A percentile compares a stretch with the other conserved stretches of the same genome.
phyloP scores from a whole-genome alignment of 2,888 invertebrate species.

The Drosophila stalkeri region DNA sequence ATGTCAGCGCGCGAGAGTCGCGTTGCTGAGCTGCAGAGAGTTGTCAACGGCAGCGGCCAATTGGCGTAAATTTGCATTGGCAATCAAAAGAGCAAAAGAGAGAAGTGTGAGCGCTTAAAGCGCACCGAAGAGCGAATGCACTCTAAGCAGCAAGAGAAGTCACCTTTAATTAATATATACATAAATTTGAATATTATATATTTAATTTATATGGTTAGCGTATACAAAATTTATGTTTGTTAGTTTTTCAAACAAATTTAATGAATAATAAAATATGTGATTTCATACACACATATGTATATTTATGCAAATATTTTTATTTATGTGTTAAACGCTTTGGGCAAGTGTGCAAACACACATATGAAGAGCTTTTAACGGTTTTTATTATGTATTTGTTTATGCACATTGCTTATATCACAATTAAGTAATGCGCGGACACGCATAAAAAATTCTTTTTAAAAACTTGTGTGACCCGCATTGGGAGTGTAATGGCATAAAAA shows the following conservation, averaged over 20 bases:
- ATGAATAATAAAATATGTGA: background rate
- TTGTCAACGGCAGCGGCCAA: slow-evolving; percentile 69
- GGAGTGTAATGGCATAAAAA: slow-evolving; percentile 13
- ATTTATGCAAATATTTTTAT: slow-evolving; percentile 6
- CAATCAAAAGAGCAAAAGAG: slow-evolving; percentile 53
- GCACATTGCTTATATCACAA: background rate
- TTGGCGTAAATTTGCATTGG: slow-evolving; percentile 72
- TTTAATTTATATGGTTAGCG: background rate
- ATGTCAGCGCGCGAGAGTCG: slow-evolving; percentile 6
- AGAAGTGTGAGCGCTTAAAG: slow-evolving; percentile 7
- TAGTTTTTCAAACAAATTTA: background rate
- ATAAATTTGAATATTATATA: background rate
- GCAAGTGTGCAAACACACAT: slow-evolving; percentile 1
- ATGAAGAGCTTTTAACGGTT: slow-evolving; percentile 7
- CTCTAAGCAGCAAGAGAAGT: background rate
- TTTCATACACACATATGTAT: background rate
- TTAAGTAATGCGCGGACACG: slow-evolving; percentile 16
- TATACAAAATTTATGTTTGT: background rate
- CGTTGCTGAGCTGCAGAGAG: slow-evolving; percentile 38
- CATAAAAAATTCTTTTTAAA: background rate
- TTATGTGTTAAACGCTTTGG: background rate
- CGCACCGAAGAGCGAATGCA: slow-evolving; percentile 33
- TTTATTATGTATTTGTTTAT: slow-evolving; percentile 6
- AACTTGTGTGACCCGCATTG: slow-evolving; percentile 3
- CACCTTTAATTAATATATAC: background rate